A percentile compares a stretch with the other conserved stretches of the same genome.
Evolutionary conservation across 2,797 vertebrate genomes (phyloP).

Genomic region (Hyperoplus lanceolatus): DNA sequence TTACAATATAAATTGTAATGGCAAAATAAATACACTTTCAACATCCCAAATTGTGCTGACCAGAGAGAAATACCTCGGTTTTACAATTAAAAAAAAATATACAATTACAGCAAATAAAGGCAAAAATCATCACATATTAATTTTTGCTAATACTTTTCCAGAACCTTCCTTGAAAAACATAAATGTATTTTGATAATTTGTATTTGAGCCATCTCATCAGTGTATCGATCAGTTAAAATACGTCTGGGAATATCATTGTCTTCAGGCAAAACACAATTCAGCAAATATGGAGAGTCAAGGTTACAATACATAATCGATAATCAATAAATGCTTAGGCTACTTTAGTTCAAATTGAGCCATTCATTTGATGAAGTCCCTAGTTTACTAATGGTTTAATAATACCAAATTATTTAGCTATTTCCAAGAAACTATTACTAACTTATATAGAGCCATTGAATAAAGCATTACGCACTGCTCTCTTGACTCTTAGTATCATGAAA

Average conservation of each 20-base stretch:
- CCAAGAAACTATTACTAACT: not conserved
- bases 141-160: not conserved
- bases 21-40: no score
- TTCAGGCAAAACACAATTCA: not conserved
- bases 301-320: not conserved
- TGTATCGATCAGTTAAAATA: not conserved
- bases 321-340: not conserved
- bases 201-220: not conserved
- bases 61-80: not conserved
- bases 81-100: not conserved
- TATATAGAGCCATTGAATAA: not conserved
- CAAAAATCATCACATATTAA: not conserved
- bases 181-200: not conserved
- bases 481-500: conserved; percentile 3
- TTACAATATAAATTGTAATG: not conserved
- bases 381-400: not conserved
- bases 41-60: not conserved
- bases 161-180: not conserved
- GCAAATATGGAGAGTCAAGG: not conserved
- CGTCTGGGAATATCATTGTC: not conserved
- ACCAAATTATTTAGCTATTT: not conserved
- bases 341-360: not conserved
- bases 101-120: not conserved
- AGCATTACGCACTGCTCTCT: not conserved
- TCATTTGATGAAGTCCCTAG: not conserved